Evolutionary conservation across 53 echinoderm and acorn worm genomes (phyloP).

Genomic region (Mesocentrotus franciscanus): DNA sequence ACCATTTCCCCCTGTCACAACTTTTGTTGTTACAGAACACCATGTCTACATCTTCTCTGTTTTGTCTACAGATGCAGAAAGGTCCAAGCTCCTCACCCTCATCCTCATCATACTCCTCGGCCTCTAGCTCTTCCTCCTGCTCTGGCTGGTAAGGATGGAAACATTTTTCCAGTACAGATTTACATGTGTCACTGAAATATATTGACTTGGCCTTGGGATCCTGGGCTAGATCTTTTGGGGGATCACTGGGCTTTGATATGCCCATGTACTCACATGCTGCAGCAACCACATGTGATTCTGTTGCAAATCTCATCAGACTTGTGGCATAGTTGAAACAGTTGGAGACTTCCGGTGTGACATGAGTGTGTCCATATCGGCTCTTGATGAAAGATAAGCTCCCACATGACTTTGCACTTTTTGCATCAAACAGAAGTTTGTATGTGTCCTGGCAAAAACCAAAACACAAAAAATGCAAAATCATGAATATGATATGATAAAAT

Average conservation of each 20-base stretch:
- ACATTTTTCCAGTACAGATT: background rate
- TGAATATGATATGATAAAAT: too few species aligned
- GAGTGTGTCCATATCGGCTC: background rate
- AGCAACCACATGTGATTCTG: constrained; percentile 9
- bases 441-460: background rate
- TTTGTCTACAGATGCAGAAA: background rate
- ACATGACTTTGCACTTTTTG: background rate
- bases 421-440: constrained; percentile 31
- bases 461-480: background rate
- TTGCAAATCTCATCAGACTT: constrained; percentile 10
- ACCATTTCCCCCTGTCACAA: constrained; percentile 31
- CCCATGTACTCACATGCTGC: constrained; percentile 45
- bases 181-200: background rate
- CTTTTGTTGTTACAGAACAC: background rate
- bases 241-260: background rate
- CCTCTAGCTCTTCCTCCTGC: background rate
- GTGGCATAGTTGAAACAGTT: constrained; percentile 12
- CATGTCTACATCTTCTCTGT: background rate
- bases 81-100: background rate
- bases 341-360: background rate
- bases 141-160: background rate
- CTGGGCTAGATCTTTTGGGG: background rate
- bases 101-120: background rate
- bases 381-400: constrained; percentile 18
- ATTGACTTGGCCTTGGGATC: background rate